Base-by-base conservation (phyloP, 2,797 vertebrate species). In the Champsocephalus esox region DNA sequence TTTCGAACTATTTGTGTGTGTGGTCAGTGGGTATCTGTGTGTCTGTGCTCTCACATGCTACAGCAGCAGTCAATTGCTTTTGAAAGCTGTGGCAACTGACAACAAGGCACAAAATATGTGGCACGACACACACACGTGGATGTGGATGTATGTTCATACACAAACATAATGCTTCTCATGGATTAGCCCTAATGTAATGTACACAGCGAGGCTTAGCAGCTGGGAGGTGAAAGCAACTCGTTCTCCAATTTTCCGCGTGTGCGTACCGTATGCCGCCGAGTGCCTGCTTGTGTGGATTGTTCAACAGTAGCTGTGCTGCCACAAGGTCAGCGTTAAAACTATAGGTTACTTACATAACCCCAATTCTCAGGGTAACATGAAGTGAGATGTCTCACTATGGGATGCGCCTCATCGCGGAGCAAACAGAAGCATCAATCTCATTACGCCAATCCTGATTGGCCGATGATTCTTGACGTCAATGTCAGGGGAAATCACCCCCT, bases 171-270 rank as follows among this genome's bases (percentile, higher is more conserved):
- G 19, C 60, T 52, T 80, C 19, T 69, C 79, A 66, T n/a, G 58
- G 71, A 72, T 82, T 8, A 51, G 60, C 79, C 34, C 6, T 50
- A 50, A 70, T 67, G 73, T 57, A 77, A 78, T 48, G 63, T 62
- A 64, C 54, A 72, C 65, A 72, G 49, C 3, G 0, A 52, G 71
- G 71, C 66, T 77, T 65, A 51, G 77, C 77, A 79, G 76, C 83
- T 87, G 79, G 82, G 75, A 84, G 80, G 84, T 72, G 82, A 87
- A 79, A 80, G 82, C 17, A 41, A 65, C 79, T 9, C 65, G 77
- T 79, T 58, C 49, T 80, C 73, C 80, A 50, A 68, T 81, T 80
- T 83, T 78, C 63, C 49, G 66, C 19, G 13, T 43, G 52, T 64
- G 24, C 24, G 83, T 67, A 73, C 51, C 43, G 56, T 12, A 6